A percentile compares a stretch with the other conserved stretches of the same genome.
These are phyloP conservation scores for Sapayoa aenigma DNA, from an alignment of 2,113 vertebrate species.

Conservation along the genomic window DNA sequence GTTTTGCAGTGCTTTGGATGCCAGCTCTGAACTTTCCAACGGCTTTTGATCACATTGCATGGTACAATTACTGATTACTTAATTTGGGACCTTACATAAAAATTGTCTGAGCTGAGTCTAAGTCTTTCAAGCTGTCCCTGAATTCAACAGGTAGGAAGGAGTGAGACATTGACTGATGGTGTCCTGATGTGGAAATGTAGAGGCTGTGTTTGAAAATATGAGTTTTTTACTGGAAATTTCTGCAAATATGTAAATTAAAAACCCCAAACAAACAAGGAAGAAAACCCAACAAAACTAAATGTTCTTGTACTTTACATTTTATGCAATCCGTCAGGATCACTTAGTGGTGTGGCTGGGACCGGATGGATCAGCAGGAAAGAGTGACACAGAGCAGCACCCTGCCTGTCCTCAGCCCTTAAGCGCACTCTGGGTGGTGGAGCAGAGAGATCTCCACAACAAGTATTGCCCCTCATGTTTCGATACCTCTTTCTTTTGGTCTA, in stretches of 20 bases:
- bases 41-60: not conserved
- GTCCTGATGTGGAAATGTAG: not conserved
- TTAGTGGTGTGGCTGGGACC: not conserved
- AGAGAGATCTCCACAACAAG: not conserved
- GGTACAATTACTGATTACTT: not conserved
- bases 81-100: not conserved
- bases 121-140: not conserved
- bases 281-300: too few species aligned
- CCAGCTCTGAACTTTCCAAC: not conserved
- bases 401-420: not conserved
- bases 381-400: not conserved
- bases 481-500: not conserved
- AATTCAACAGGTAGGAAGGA: not conserved
- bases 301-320: not conserved
- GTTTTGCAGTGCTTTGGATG: not conserved
- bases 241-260: not conserved
- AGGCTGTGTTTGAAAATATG: not conserved
- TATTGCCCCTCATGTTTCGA: not conserved
- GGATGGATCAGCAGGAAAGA: not conserved
- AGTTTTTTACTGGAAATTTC: not conserved
- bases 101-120: not conserved
- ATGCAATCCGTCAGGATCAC: not conserved
- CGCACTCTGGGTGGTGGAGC: not conserved
- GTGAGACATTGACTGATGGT: accelerated
- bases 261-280: not conserved